Percentiles rank a stretch among this genome's conserved stretches.
Conservation (phyloP, 1,140 invertebrate genomes). For the Euura lappo region DNA sequence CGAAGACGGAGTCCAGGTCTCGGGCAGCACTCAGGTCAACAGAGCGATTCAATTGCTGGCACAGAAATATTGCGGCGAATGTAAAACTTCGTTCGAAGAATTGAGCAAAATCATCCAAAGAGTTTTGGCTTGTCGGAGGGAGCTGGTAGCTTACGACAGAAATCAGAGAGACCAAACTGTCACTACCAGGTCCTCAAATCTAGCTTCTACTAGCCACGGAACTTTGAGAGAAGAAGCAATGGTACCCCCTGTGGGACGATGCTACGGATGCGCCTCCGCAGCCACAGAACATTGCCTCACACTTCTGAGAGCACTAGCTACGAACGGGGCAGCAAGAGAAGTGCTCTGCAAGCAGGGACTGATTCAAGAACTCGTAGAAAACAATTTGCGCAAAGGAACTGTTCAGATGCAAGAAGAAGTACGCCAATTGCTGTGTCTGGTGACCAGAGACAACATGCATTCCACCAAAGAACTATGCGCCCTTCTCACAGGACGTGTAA, state of each 20-base stretch:
- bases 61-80: constrained; percentile 94
- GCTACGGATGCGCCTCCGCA: constrained; percentile 85
- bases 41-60: constrained; percentile 86
- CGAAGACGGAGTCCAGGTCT: constrained; percentile 66
- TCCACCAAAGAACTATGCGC: constrained; percentile 87
- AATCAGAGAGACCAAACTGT: constrained; percentile 68
- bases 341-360: constrained; percentile 86
- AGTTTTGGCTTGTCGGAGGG: constrained; percentile 86
- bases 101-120: constrained; percentile 94
- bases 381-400: constrained; percentile 84
- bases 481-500: constrained; percentile 83
- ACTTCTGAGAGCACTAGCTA: constrained; percentile 88
- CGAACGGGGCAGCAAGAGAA: constrained; percentile 77
- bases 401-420: constrained; percentile 85
- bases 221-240: constrained; percentile 26
- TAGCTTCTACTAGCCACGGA: constrained; percentile 26
- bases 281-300: constrained; percentile 95
- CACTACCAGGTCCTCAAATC: constrained; percentile 10
- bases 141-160: constrained; percentile 91
- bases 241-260: constrained; percentile 60
- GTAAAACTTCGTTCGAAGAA: constrained; percentile 94
- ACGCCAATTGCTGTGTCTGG: constrained; percentile 83
- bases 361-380: constrained; percentile 88
- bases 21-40: constrained; percentile 73
- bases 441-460: constrained; percentile 88